Percentiles rank a stretch among this genome's conserved stretches.
Evolutionary conservation across 2,797 vertebrate species (phyloP).

Genomic region (Periophthalmus magnuspinnatus): DNA sequence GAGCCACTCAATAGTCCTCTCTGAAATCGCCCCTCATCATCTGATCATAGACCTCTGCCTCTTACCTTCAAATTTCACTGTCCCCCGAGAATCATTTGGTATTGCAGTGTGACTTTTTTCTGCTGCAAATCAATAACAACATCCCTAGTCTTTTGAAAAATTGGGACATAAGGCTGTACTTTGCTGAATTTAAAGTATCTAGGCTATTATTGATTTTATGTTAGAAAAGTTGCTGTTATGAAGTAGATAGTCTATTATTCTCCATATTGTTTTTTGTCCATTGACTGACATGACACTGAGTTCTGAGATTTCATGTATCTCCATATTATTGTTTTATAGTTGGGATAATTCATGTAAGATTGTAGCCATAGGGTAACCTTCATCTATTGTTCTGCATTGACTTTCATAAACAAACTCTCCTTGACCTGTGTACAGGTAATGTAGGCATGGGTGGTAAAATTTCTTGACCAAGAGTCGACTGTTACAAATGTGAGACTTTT

Average conservation of each 20-base stretch:
- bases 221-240: neutral
- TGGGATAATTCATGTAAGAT: too few species aligned
- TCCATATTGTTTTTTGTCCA: neutral
- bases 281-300: neutral
- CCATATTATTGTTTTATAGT: too few species aligned
- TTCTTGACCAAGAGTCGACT: too few species aligned
- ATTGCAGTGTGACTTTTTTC: slow-evolving; percentile 2
- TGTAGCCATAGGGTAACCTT: too few species aligned
- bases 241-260: neutral
- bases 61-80: slow-evolving; percentile 7
- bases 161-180: neutral
- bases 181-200: neutral
- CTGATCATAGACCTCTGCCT: slow-evolving; percentile 23
- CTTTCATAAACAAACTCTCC: too few species aligned
- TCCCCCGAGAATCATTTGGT: slow-evolving; percentile 3
- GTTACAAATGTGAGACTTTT: too few species aligned
- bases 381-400: too few species aligned
- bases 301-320: too few species aligned
- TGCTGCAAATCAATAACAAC: neutral
- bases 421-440: too few species aligned
- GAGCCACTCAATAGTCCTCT: slow-evolving; percentile 39
- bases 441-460: too few species aligned
- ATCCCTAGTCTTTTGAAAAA: slow-evolving; percentile 1
- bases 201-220: neutral
- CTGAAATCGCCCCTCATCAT: slow-evolving; percentile 41